A percentile compares a stretch with the other conserved stretches of the same genome.
phyloP scores from a whole-genome alignment of 2,797 vertebrate species.

The Lepus townsendii region DNA sequence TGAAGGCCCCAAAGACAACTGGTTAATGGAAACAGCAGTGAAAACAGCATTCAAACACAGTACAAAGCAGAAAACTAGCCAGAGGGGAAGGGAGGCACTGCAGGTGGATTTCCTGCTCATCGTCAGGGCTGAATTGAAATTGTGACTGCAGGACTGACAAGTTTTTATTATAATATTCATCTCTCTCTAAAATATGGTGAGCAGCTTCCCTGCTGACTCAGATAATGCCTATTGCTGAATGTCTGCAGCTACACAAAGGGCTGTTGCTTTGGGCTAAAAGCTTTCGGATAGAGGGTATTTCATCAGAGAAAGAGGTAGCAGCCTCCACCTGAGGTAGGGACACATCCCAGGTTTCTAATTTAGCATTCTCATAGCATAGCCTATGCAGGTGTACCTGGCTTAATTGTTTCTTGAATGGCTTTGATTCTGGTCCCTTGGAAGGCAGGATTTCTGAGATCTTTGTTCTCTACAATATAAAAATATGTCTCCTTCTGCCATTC shows the following conservation, averaged over 20 bases:
- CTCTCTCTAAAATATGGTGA: conserved; percentile 52
- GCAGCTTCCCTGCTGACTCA: conserved; percentile 24
- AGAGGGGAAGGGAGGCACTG: conserved; percentile 10
- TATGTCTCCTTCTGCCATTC: neutral
- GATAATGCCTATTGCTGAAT: conserved; percentile 45
- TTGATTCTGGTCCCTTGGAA: conserved; percentile 8
- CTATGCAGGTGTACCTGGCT: neutral
- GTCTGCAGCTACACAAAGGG: conserved; percentile 47
- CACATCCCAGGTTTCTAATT: conserved; percentile 10
- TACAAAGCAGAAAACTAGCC: conserved; percentile 31
- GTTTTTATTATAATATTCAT: conserved; percentile 68
- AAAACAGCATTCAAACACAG: neutral
- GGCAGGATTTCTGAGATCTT: conserved; percentile 32
- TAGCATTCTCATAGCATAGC: neutral
- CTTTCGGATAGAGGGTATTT: conserved; percentile 48
- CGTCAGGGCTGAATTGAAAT: conserved; percentile 50
- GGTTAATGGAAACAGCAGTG: conserved; percentile 46
- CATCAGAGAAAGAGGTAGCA: conserved; percentile 49
- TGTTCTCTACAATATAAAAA: conserved; percentile 36
- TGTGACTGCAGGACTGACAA: conserved; percentile 50
- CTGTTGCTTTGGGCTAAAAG: conserved; percentile 54
- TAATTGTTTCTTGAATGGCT: conserved; percentile 39
- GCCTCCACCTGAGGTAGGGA: neutral
- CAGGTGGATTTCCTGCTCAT: conserved; percentile 55
- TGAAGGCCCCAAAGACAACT: neutral